These are phyloP conservation scores for Aleiodes sp. DNA, from an alignment of 1,140 invertebrate genomes.

Conservation along the genomic window DNA sequence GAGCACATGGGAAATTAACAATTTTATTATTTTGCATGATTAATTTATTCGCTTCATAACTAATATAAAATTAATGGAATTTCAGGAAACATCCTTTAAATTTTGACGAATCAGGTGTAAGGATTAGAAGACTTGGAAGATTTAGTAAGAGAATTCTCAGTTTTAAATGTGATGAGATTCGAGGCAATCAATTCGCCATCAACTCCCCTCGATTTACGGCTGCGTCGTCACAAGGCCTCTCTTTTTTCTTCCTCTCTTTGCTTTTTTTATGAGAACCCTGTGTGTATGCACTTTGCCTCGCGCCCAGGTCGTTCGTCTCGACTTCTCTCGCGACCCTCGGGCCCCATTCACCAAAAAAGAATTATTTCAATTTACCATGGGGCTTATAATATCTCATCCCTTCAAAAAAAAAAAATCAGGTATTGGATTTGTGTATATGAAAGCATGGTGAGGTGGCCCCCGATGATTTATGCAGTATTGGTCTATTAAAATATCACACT, in stretches of 20 bases:
- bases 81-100: too few relatives aligned
- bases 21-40: too few relatives aligned
- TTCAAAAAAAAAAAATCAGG: neutral
- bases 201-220: conserved; percentile 64
- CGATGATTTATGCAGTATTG: conserved; percentile 19
- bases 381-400: conserved; percentile 20
- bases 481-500: conserved; percentile 33
- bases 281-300: conserved; percentile 14
- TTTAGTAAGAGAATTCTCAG: neutral
- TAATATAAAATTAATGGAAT: too few relatives aligned
- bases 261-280: neutral
- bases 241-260: conserved; percentile 25
- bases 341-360: conserved; percentile 57
- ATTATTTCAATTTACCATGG: conserved; percentile 62
- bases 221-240: conserved; percentile 55
- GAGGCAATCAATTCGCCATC: conserved; percentile 65
- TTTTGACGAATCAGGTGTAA: neutral
- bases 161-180: conserved; percentile 52
- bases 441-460: neutral
- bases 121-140: neutral
- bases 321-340: conserved; percentile 42
- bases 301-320: conserved; percentile 43
- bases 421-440: conserved; percentile 5
- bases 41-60: too few relatives aligned
- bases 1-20: too few relatives aligned